A percentile compares a stretch with the other conserved stretches of the same genome.
phyloP scores from a whole-genome alignment of 2,113 vertebrate species.

The Clarias magur region DNA sequence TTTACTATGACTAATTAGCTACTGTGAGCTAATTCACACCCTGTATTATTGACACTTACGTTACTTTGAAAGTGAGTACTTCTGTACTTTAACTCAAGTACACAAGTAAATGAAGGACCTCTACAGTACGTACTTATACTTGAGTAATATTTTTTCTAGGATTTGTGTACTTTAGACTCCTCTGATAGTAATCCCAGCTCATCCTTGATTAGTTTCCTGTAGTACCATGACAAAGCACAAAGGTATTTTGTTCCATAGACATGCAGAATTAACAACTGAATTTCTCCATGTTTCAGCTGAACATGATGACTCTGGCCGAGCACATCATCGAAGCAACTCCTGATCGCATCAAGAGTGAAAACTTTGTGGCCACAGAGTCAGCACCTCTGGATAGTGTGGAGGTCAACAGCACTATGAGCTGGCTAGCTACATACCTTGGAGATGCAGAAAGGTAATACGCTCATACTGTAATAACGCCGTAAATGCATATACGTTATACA shows the following conservation, averaged over 20 bases:
- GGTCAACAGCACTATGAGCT: slow-evolving; percentile 87
- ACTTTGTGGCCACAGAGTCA: slow-evolving; percentile 79
- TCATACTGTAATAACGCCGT: not conserved
- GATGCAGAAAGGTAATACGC: slow-evolving; percentile 80
- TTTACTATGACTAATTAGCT: no score
- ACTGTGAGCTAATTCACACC: no score
- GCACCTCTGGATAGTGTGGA: slow-evolving; percentile 72
- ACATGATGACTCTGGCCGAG: slow-evolving; percentile 93
- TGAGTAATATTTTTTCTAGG: no score
- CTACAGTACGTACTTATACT: no score
- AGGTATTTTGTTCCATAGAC: not conserved
- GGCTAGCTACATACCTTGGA: slow-evolving; percentile 93
- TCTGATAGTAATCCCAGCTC: not conserved
- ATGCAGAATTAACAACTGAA: not conserved
- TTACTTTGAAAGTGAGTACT: no score
- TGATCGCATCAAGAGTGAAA: slow-evolving; percentile 89
- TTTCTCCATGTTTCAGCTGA: slow-evolving; percentile 64
- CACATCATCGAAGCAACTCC: slow-evolving; percentile 93
- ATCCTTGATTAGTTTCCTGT: not conserved
- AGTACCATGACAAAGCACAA: not conserved
- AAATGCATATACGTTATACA: not conserved
- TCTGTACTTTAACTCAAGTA: no score
- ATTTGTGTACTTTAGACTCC: no score
- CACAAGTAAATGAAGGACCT: no score
- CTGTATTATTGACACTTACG: no score